These are phyloP conservation scores for Rhabdornis inornatus DNA, from an alignment of 2,113 vertebrate genomes.

Conservation along the genomic window DNA sequence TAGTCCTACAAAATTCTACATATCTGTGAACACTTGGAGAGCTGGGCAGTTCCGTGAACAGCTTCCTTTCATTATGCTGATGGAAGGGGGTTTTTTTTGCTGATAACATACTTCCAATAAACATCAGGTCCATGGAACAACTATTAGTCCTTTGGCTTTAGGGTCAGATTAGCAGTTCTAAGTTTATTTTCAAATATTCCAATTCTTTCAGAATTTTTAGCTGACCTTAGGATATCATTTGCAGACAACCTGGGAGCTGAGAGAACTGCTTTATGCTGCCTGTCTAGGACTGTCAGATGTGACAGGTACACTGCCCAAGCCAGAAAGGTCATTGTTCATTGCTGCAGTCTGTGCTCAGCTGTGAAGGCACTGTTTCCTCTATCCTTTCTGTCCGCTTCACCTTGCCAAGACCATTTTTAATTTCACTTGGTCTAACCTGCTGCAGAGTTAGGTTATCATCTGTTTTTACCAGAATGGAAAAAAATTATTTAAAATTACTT, in stretches of 20 bases:
- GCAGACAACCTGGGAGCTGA: background rate
- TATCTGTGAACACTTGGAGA: fast-evolving
- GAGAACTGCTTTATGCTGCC: background rate
- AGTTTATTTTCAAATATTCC: background rate
- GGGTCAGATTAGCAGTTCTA: background rate
- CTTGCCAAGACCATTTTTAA: background rate
- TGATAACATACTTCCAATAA: background rate
- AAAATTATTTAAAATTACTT: background rate
- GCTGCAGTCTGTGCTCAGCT: background rate
- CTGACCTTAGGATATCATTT: background rate
- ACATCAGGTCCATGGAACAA: background rate
- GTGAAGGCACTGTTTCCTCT: background rate
- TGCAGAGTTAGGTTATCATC: background rate
- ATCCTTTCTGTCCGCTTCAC: background rate
- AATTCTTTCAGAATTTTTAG: background rate
- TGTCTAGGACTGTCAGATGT: background rate
- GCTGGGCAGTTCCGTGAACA: background rate
- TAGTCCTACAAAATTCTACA: background rate
- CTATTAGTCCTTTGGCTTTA: background rate
- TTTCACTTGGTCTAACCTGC: background rate
- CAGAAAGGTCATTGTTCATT: background rate
- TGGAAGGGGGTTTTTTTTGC: background rate
- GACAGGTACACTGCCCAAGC: background rate
- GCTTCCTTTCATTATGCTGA: background rate
- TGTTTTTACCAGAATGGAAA: background rate